phyloP scores from a whole-genome alignment of 1,140 invertebrate genomes.

The Penaeus vannamei region DNA sequence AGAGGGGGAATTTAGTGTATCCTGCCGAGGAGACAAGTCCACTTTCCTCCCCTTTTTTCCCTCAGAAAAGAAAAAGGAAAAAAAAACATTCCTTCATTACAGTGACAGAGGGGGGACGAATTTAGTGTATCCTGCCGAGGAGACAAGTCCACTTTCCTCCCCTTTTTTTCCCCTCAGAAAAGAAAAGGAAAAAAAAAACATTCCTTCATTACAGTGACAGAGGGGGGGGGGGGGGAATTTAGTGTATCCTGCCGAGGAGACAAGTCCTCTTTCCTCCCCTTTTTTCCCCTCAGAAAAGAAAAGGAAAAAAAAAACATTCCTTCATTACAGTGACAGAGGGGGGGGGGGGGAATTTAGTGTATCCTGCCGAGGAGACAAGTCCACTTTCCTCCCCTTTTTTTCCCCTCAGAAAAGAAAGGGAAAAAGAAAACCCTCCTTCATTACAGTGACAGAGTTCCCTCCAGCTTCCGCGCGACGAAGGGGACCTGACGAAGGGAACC shows the following conservation, averaged over 20 bases:
- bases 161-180: constrained; percentile 56
- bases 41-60: constrained; percentile 37
- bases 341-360: no score
- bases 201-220: background rate
- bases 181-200: background rate
- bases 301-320: background rate
- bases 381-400: constrained; percentile 33
- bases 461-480: no score
- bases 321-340: background rate
- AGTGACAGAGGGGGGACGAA: background rate
- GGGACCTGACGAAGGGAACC: no score
- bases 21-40: no score
- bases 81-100: background rate
- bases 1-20: no score
- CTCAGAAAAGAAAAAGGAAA: constrained; percentile 6
- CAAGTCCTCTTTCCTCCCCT: no score
- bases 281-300: background rate
- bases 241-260: background rate
- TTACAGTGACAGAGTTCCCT: no score
- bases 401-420: constrained; percentile 35
- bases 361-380: no score
- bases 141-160: no score
- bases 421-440: background rate
- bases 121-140: no score
- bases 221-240: background rate